phyloP scores from a whole-genome alignment of 2,888 invertebrate species.

The Entomobrya proxima region DNA sequence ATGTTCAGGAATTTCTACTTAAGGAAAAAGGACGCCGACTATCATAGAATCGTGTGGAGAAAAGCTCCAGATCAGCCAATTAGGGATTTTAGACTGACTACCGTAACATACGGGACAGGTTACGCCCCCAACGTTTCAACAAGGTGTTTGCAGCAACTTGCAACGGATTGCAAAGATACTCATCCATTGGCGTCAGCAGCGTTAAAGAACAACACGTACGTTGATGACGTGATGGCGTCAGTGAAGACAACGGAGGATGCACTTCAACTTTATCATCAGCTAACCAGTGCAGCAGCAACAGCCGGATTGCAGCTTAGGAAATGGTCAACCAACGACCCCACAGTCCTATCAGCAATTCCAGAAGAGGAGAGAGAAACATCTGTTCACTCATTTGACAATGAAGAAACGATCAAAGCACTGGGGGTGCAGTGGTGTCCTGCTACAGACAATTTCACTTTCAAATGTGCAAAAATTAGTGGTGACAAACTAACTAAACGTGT shows the following conservation, averaged over 20 bases:
- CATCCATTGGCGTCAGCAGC: slow-evolving; percentile 61
- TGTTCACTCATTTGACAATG: slow-evolving; percentile 4
- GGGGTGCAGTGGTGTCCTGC: slow-evolving; percentile 58
- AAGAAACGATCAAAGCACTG: slow-evolving; percentile 48
- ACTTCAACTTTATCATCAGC: slow-evolving; percentile 10
- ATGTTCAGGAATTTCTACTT: slow-evolving; percentile 76
- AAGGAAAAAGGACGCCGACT: slow-evolving; percentile 73
- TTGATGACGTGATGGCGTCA: slow-evolving; percentile 73
- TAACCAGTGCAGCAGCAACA: neutral
- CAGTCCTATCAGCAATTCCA: slow-evolving; percentile 39
- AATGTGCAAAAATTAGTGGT: neutral
- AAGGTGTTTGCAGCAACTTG: slow-evolving; percentile 74
- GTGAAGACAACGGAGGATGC: neutral
- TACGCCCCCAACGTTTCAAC: slow-evolving; percentile 76
- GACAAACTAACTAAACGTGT: slow-evolving; percentile 69
- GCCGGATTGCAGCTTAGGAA: slow-evolving; percentile 44
- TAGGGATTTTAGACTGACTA: slow-evolving; percentile 68
- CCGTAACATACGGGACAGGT: slow-evolving; percentile 76
- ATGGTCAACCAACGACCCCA: slow-evolving; percentile 48
- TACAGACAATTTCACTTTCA: slow-evolving; percentile 39
- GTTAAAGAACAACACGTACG: slow-evolving; percentile 75
- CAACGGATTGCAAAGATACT: slow-evolving; percentile 68
- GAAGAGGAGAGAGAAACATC: neutral
- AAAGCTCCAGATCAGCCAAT: slow-evolving; percentile 68
- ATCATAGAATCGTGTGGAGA: slow-evolving; percentile 77